Evolutionary conservation across 1,140 invertebrate genomes (phyloP), one percentile per base, ranked within the genome.

Genomic region (Armadillidium nasatum): DNA sequence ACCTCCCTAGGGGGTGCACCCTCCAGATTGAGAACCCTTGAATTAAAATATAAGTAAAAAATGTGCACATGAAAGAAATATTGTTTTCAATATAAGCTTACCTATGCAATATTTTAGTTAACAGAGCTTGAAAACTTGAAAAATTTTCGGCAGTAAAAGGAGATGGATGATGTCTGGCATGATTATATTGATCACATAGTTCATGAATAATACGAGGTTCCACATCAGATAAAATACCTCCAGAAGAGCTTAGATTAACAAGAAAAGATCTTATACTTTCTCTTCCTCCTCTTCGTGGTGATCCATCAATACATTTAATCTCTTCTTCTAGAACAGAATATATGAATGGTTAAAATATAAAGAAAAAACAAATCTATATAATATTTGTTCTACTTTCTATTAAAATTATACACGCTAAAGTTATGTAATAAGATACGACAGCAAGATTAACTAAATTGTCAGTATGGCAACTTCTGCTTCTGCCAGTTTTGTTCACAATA

Each of bases 141-240:
- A 60, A 60, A 60, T 60, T 13, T 15, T 60, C 50, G 3, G 50
- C 50, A 15, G 11, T 13, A 70, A 70, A 70, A 3, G 68, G 68
- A 22, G 68, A 11, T 21, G 68, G 68, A 70, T 70, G 68, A 33
- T 70, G 68, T 10, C 68, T 70, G 10, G 68, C 68, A 23, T 70
- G 68, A 10, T 70, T 21, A 23, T 70, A 70, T 13, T 70, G 23
- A 33, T 70, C 68, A 70, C 68, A 70, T 23, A 70, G 10, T 10
- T 70, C n/a, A 23, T 70, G 68, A 21, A 70, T 70, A 13, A 70
- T 11, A 4, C 68, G 68, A 13, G 19, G 68, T 10, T 70, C 68
- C 11, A 70, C 68, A 13, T 21, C 10, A 3, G 68, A 70, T 70
- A 70, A 33, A 22, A 70, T 21, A 13, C 68, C 68, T 1, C 68